Percentiles rank a stretch among this genome's conserved stretches.
Conservation (phyloP, 2,888 invertebrate species). For the Pycnomerus fuliginosus region DNA sequence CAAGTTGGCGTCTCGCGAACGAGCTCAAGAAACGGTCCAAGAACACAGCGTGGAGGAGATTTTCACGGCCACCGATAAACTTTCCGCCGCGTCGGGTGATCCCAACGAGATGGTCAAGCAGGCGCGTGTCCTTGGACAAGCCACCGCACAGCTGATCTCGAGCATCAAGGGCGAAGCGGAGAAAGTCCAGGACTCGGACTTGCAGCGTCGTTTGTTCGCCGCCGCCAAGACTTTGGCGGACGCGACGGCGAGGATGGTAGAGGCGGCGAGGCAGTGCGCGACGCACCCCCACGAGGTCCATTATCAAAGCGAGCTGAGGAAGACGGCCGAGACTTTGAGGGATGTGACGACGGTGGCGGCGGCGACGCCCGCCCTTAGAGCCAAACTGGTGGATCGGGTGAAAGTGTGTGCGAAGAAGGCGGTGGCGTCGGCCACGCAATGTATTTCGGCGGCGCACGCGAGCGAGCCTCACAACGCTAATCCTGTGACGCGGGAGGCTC, state of each 20-base stretch:
- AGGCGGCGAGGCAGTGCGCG: conserved; percentile 92
- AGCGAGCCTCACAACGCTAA: conserved; percentile 76
- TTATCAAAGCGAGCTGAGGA: conserved; percentile 80
- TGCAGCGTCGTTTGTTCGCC: conserved; percentile 85
- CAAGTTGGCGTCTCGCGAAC: conserved; percentile 64
- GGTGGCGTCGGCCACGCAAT: conserved; percentile 86
- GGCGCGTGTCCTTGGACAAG: conserved; percentile 87
- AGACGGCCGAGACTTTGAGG: conserved; percentile 91
- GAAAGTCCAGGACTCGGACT: conserved; percentile 79
- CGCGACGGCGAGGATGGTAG: conserved; percentile 95
- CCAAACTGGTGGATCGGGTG: conserved; percentile 67
- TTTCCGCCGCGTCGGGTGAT: conserved; percentile 83
- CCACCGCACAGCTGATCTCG: conserved; percentile 90
- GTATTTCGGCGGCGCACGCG: conserved; percentile 84
- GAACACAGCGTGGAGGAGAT: conserved; percentile 86
- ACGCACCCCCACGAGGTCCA: conserved; percentile 77
- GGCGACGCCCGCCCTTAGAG: conserved; percentile 69
- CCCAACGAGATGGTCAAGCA: conserved; percentile 93
- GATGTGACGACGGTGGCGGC: conserved; percentile 88
- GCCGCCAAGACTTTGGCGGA: conserved; percentile 95
- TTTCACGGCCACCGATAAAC: conserved; percentile 82
- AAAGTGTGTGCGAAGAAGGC: conserved; percentile 79
- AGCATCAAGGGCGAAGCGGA: conserved; percentile 96
- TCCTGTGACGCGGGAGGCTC: conserved; percentile 66
- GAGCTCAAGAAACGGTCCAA: conserved; percentile 66